Percentiles rank a stretch among this genome's conserved stretches.
These are phyloP conservation scores for Poicephalus gulielmi DNA, from an alignment of 2,113 vertebrate genomes.

Conservation along the genomic window DNA sequence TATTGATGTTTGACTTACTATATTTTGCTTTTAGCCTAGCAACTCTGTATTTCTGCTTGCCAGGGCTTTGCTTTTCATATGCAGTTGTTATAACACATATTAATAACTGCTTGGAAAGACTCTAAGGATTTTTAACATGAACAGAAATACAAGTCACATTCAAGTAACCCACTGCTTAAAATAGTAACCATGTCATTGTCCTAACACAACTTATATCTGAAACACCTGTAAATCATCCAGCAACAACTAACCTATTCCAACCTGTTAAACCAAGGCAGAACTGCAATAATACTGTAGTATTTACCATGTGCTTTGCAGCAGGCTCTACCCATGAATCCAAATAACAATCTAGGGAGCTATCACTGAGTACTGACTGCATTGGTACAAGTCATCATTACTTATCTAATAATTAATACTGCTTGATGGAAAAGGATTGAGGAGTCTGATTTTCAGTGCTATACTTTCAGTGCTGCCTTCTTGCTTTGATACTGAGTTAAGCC, in stretches of 20 bases:
- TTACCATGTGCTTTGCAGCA: conserved; percentile 55
- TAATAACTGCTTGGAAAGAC: conserved; percentile 52
- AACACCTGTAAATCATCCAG: conserved; percentile 61
- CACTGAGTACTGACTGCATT: conserved; percentile 37
- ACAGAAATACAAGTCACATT: conserved; percentile 67
- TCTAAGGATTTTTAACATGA: conserved; percentile 37
- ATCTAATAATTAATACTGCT: conserved; percentile 55
- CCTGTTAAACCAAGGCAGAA: conserved; percentile 67
- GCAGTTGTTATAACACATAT: conserved; percentile 47
- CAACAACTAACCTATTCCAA: conserved; percentile 63
- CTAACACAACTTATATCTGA: conserved; percentile 53
- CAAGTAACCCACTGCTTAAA: conserved; percentile 51
- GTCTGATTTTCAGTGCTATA: conserved; percentile 24
- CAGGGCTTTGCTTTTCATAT: conserved; percentile 24
- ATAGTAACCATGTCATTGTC: conserved; percentile 51
- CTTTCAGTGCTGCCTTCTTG: neutral
- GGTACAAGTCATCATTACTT: conserved; percentile 64
- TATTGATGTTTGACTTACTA: conserved; percentile 39
- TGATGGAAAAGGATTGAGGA: conserved; percentile 34
- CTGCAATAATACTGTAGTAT: conserved; percentile 48
- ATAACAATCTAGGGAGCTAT: conserved; percentile 52
- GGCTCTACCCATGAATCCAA: conserved; percentile 46
- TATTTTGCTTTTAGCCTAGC: conserved; percentile 35
- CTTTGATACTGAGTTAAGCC: conserved; percentile 4
- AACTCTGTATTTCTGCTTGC: neutral